Evolutionary conservation across 1,140 invertebrate species (phyloP).

Genomic region (Drosophila teissieri): DNA sequence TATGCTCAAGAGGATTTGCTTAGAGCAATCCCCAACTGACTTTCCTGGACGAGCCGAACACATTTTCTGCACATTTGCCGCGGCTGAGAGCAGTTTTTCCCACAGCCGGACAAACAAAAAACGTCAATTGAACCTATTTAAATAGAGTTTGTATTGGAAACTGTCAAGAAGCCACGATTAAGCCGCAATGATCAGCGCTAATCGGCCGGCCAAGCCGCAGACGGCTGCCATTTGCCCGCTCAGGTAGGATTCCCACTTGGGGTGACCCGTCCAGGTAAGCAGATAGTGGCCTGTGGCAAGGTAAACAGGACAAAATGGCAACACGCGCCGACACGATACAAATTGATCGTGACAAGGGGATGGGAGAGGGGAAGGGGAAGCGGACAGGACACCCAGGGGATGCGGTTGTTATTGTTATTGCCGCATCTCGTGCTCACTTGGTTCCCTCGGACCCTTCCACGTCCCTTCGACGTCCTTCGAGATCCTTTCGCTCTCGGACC

Average conservation of each 20-base stretch:
- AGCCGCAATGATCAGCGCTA: conserved; percentile 67
- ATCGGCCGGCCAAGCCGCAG: conserved; percentile 47
- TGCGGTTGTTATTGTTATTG: conserved; percentile 40
- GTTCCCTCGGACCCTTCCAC: conserved; percentile 3
- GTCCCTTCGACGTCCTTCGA: conserved; percentile 23
- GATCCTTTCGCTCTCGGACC: conserved; percentile 18
- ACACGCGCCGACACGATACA: conserved; percentile 77
- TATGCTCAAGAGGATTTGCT: conserved; percentile 34
- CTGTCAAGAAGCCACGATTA: conserved; percentile 78
- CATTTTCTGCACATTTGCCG: conserved; percentile 60
- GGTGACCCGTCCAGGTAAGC: conserved; percentile 47
- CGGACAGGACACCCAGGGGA: conserved; percentile 35
- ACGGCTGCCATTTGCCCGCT: conserved; percentile 33
- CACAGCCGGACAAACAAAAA: conserved; percentile 54
- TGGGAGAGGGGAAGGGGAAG: neutral
- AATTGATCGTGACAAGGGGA: conserved; percentile 67
- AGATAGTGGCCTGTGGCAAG: conserved; percentile 21
- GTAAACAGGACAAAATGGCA: conserved; percentile 68
- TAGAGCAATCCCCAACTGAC: conserved; percentile 42
- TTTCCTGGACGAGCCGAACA: conserved; percentile 18
- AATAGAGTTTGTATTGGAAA: conserved; percentile 67
- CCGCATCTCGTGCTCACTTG: conserved; percentile 25
- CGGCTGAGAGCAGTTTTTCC: conserved; percentile 49
- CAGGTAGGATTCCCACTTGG: conserved; percentile 43
- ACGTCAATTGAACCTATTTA: conserved; percentile 76